Evolutionary conservation across 2,113 vertebrate species (phyloP).

Genomic region (Chaetorhynchus papuensis): DNA sequence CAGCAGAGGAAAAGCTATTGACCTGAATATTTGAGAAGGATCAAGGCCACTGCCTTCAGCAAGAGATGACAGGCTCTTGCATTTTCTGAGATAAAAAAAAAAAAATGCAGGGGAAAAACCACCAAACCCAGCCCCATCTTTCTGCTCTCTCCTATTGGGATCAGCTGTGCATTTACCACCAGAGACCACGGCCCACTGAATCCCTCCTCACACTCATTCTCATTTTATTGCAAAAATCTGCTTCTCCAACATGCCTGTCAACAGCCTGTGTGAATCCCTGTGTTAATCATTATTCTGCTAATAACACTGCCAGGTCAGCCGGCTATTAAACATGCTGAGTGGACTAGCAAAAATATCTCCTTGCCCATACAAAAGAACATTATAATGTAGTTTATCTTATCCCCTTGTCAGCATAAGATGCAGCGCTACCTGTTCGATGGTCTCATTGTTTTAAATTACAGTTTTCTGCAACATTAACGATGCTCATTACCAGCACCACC

Average conservation of each 20-base stretch:
- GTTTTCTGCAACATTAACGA: conserved; percentile 47
- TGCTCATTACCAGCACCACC: background rate
- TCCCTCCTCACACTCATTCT: background rate
- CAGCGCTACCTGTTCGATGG: conserved; percentile 33
- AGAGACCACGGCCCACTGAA: background rate
- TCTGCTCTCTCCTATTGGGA: background rate
- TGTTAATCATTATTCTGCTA: conserved; percentile 13
- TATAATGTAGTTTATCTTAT: conserved; percentile 16
- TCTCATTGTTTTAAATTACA: conserved; percentile 29
- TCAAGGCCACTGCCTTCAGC: conserved; percentile 50
- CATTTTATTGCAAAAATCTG: background rate
- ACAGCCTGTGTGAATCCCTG: rapidly evolving
- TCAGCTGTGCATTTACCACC: background rate
- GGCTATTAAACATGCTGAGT: background rate
- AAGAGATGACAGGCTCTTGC: conserved; percentile 3
- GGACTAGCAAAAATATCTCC: conserved; percentile 34
- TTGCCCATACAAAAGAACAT: background rate
- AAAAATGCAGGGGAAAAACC: rapidly evolving
- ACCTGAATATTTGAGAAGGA: conserved; percentile 62
- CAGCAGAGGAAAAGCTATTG: conserved; percentile 28
- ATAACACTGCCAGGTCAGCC: background rate
- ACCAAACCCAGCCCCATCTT: background rate
- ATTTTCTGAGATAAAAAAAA: background rate
- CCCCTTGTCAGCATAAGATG: background rate
- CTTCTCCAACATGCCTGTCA: background rate